Conservation (phyloP, 2,888 invertebrate genomes). For the Loripinus fragilis region DNA sequence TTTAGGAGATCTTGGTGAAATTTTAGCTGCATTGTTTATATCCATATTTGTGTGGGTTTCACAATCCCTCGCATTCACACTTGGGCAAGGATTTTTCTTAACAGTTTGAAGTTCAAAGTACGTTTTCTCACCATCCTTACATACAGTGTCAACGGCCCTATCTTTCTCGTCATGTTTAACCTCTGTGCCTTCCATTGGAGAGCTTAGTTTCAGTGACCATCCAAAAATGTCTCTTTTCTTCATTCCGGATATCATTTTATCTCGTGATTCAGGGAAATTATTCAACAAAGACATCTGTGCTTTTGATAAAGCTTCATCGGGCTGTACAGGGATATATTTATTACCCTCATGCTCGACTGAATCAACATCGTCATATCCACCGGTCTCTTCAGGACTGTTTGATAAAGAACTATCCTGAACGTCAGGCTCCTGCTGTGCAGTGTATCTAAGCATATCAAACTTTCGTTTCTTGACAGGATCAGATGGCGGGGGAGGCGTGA, state of each 20-base stretch:
- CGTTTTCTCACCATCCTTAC: slow-evolving; percentile 56
- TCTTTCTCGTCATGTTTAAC: not conserved
- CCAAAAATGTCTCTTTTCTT: slow-evolving; percentile 58
- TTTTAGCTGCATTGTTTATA: not conserved
- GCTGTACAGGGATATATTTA: not conserved
- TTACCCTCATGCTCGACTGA: not conserved
- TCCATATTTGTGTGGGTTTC: not conserved
- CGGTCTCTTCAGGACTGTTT: not conserved
- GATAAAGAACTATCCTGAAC: not conserved
- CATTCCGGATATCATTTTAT: slow-evolving; percentile 53
- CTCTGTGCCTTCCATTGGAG: slow-evolving; percentile 22
- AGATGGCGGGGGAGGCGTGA: slow-evolving; percentile 30
- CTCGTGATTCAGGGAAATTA: slow-evolving; percentile 37
- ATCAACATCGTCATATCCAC: not conserved
- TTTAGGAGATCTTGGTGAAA: not conserved
- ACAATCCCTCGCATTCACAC: not conserved
- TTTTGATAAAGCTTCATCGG: slow-evolving; percentile 15
- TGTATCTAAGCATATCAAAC: slow-evolving; percentile 42
- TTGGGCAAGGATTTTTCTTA: slow-evolving; percentile 20
- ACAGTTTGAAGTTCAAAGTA: slow-evolving; percentile 60
- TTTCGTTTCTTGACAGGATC: slow-evolving; percentile 56
- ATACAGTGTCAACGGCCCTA: slow-evolving; percentile 30
- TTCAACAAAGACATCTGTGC: slow-evolving; percentile 16
- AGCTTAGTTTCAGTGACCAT: slow-evolving; percentile 54
- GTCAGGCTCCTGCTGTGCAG: not conserved